Conservation (phyloP, 2,888 invertebrate species). For the Dasypogon diadema region DNA sequence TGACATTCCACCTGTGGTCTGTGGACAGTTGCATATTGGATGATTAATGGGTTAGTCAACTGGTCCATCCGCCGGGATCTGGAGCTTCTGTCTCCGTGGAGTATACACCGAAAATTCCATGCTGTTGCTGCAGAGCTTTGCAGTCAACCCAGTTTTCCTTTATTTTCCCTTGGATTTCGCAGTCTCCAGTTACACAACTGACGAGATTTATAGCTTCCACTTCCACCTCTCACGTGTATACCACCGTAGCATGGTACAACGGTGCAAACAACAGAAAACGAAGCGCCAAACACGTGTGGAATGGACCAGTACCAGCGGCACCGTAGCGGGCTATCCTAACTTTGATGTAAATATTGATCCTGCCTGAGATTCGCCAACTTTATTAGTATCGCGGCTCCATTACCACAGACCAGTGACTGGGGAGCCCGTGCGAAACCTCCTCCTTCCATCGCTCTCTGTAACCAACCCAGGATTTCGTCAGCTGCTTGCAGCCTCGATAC, state of each 20-base stretch:
- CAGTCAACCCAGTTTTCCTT: neutral
- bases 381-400: neutral
- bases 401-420: too few species aligned
- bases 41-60: conserved; percentile 22
- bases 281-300: neutral
- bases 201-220: conserved; percentile 8
- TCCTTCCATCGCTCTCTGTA: too few species aligned
- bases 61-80: neutral
- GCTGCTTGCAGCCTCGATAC: neutral
- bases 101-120: neutral
- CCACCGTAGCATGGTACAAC: neutral
- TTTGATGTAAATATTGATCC: conserved; percentile 22
- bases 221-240: conserved; percentile 3
- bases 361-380: neutral
- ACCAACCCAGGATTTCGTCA: neutral
- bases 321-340: neutral
- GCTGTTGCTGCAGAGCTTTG: neutral
- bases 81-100: neutral
- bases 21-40: conserved; percentile 1
- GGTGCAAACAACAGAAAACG: neutral
- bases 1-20: neutral
- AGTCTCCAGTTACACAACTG: conserved; percentile 3
- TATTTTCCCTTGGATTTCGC: neutral
- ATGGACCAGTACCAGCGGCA: neutral
- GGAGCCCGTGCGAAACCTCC: too few species aligned